These are phyloP conservation scores for Heloderma charlesbogerti DNA, from an alignment of 2,113 vertebrate species.

Conservation along the genomic window DNA sequence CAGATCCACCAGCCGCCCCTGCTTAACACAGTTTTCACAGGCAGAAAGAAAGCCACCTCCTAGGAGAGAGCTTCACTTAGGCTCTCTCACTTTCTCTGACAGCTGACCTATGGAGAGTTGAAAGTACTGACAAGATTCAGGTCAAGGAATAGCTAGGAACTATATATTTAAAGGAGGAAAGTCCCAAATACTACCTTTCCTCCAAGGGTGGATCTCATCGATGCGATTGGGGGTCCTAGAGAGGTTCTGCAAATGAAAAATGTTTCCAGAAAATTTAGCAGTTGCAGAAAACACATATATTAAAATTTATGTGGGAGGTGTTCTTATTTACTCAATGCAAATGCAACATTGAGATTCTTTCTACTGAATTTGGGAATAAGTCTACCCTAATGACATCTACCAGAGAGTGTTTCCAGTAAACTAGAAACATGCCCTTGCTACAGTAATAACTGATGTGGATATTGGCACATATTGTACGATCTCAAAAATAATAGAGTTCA, in stretches of 20 bases:
- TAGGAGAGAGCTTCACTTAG: neutral
- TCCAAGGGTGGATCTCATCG: neutral
- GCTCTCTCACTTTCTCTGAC: slow-evolving; percentile 15
- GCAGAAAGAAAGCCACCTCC: neutral
- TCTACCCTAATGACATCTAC: neutral
- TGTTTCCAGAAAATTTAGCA: neutral
- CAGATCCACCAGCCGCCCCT: no score
- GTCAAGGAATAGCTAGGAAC: neutral
- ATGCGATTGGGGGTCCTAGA: neutral
- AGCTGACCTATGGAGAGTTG: neutral
- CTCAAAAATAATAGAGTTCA: neutral
- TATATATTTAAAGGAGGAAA: neutral
- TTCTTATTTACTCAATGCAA: neutral
- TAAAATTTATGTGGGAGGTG: neutral
- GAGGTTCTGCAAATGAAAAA: neutral
- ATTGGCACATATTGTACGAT: neutral
- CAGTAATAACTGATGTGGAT: neutral
- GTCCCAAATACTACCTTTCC: neutral
- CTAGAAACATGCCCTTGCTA: neutral
- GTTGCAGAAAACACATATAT: neutral
- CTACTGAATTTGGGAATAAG: neutral
- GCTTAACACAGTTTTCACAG: neutral
- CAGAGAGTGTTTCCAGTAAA: neutral
- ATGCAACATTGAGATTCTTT: neutral
- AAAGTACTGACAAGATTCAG: slow-evolving; percentile 13